These are phyloP conservation scores for Tapirus indicus DNA, from an alignment of 2,797 vertebrate genomes.

Conservation along the genomic window DNA sequence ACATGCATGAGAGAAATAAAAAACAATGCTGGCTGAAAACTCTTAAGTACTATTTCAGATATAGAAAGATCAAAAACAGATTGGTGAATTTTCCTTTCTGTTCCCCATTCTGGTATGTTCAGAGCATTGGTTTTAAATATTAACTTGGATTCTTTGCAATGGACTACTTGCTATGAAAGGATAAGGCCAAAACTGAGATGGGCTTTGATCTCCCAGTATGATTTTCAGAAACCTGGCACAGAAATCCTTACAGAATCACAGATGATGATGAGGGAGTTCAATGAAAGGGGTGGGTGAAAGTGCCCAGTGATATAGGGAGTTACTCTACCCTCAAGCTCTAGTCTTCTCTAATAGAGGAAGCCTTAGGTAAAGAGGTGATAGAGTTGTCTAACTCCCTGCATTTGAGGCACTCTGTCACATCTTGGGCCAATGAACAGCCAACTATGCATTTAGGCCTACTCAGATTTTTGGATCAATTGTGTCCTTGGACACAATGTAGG, in stretches of 20 bases:
- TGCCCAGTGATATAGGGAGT: not conserved
- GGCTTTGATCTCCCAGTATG: not conserved
- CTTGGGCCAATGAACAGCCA: not conserved
- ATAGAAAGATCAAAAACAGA: not conserved
- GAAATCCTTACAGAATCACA: not conserved
- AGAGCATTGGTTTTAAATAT: not conserved
- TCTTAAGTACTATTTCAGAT: not conserved
- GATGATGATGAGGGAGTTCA: not conserved
- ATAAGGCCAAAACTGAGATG: not conserved
- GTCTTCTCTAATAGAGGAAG: not conserved
- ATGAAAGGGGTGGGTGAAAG: not conserved
- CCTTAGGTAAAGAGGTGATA: not conserved
- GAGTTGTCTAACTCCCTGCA: not conserved
- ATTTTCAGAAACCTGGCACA: not conserved
- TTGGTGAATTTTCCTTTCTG: not conserved
- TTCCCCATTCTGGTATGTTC: not conserved
- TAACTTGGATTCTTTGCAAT: not conserved
- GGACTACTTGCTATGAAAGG: not conserved
- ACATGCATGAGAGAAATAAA: not conserved
- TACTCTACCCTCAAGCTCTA: not conserved
- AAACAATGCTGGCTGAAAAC: not conserved
- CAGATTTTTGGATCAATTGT: not conserved
- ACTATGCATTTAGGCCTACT: not conserved
- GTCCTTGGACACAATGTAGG: not conserved
- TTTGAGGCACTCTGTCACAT: not conserved